These are phyloP conservation scores for Sisor rabdophorus DNA, from an alignment of 2,113 vertebrate genomes.

Conservation along the genomic window DNA sequence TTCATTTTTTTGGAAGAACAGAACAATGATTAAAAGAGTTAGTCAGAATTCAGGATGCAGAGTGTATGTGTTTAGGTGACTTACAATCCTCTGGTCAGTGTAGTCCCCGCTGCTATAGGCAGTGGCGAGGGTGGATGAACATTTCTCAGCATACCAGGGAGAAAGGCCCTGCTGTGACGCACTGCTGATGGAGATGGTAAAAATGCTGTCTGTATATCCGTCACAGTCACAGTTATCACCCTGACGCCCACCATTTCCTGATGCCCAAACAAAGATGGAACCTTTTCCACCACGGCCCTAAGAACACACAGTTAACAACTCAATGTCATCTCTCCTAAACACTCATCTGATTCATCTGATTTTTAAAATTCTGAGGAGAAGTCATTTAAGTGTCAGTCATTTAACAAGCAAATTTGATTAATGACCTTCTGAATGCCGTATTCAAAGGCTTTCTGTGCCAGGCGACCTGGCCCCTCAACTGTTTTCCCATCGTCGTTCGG, in stretches of 20 bases:
- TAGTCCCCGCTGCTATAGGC: conserved; percentile 99
- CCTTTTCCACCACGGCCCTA: conserved; percentile 93
- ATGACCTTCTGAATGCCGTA: conserved; percentile 90
- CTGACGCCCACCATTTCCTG: conserved; percentile 92
- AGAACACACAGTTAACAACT: conserved; percentile 22
- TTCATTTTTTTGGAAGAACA: too few relatives aligned
- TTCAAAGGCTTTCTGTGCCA: conserved; percentile 96
- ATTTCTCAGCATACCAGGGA: conserved; percentile 98
- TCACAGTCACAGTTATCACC: conserved; percentile 98
- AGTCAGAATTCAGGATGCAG: not conserved
- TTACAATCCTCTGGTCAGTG: conserved; percentile 94
- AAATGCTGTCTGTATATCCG: conserved; percentile 97
- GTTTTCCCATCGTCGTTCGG: conserved; percentile 98
- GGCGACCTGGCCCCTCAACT: conserved; percentile 89
- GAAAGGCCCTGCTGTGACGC: conserved; percentile 96
- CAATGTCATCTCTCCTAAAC: not conserved
- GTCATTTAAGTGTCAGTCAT: not conserved
- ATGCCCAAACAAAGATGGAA: conserved; percentile 98
- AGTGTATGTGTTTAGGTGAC: conserved; percentile 50
- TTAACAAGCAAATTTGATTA: not conserved
- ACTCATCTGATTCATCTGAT: too few relatives aligned
- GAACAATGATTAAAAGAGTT: not conserved
- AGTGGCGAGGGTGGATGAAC: conserved; percentile 94
- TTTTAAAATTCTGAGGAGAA: too few relatives aligned
- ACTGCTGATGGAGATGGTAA: conserved; percentile 95